Evolutionary conservation across 2,888 invertebrate species (phyloP).

Genomic region (Gibbula magus): DNA sequence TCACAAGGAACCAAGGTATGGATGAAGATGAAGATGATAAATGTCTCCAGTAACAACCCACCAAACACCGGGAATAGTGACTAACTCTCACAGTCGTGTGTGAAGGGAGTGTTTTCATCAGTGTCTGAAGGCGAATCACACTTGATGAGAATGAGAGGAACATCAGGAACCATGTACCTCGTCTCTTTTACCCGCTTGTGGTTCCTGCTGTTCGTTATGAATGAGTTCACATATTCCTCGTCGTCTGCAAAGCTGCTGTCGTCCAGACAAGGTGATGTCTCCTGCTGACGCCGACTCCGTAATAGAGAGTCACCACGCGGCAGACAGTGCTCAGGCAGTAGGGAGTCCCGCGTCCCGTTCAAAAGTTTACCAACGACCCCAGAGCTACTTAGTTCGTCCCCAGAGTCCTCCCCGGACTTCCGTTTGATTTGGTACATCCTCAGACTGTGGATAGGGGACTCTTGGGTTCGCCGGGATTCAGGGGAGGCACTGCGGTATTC

Average conservation of each 20-base stretch:
- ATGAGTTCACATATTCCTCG: constrained; percentile 38
- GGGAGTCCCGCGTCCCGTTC: constrained; percentile 4
- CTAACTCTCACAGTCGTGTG: not conserved
- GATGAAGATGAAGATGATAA: too few species aligned
- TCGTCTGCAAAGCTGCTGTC: constrained; percentile 34
- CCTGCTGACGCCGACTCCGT: not conserved
- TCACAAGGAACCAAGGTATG: too few species aligned
- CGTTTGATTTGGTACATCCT: constrained; percentile 31
- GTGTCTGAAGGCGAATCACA: not conserved
- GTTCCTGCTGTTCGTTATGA: constrained; percentile 30
- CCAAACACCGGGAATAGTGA: too few species aligned
- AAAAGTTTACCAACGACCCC: not conserved
- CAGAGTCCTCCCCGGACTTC: constrained; percentile 7
- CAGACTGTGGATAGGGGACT: constrained; percentile 33
- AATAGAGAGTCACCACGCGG: not conserved
- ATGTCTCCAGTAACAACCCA: too few species aligned
- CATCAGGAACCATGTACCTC: not conserved
- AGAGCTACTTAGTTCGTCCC: not conserved
- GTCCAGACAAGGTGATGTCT: constrained; percentile 12
- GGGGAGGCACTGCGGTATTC: constrained; percentile 25
- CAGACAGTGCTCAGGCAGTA: not conserved
- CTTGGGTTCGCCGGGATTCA: constrained; percentile 13
- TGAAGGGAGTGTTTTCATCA: constrained; percentile 13
- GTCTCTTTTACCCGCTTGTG: constrained; percentile 20
- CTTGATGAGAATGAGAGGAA: constrained; percentile 13